Percentiles rank a stretch among this genome's conserved stretches.
These are phyloP conservation scores for Cepphus grylle DNA, from an alignment of 2,113 vertebrate species.

Conservation along the genomic window DNA sequence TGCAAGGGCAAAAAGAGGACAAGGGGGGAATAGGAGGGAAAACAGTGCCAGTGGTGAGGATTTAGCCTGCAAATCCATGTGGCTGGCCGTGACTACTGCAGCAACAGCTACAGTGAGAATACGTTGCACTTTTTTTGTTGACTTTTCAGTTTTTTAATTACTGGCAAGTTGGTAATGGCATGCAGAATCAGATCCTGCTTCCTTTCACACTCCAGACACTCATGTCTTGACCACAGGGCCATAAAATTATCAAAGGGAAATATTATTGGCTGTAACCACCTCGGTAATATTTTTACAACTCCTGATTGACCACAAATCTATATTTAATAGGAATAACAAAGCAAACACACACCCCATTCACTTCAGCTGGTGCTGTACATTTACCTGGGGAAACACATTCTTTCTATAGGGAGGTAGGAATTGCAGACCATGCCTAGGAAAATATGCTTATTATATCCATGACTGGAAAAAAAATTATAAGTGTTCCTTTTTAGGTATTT, in stretches of 20 bases:
- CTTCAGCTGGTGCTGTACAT: neutral
- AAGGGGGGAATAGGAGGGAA: neutral
- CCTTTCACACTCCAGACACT: constrained; percentile 61
- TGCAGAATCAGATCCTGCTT: constrained; percentile 58
- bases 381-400: constrained; percentile 12
- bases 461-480: constrained; percentile 36
- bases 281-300: constrained; percentile 62
- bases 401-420: constrained; percentile 9
- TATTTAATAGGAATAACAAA: constrained; percentile 69
- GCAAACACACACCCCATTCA: constrained; percentile 58
- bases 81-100: neutral
- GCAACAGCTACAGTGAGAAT: constrained; percentile 15
- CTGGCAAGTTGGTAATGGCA: constrained; percentile 49
- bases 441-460: constrained; percentile 35
- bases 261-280: constrained; percentile 63
- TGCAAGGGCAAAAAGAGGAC: neutral
- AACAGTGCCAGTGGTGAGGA: neutral
- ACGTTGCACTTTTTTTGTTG: constrained; percentile 50
- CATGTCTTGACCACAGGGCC: constrained; percentile 54
- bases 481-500: constrained; percentile 41
- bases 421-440: neutral
- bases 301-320: constrained; percentile 65
- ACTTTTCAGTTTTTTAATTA: constrained; percentile 64
- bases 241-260: constrained; percentile 68
- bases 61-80: neutral